phyloP scores from a whole-genome alignment of 2,888 invertebrate species.

The Germaria angustata region DNA sequence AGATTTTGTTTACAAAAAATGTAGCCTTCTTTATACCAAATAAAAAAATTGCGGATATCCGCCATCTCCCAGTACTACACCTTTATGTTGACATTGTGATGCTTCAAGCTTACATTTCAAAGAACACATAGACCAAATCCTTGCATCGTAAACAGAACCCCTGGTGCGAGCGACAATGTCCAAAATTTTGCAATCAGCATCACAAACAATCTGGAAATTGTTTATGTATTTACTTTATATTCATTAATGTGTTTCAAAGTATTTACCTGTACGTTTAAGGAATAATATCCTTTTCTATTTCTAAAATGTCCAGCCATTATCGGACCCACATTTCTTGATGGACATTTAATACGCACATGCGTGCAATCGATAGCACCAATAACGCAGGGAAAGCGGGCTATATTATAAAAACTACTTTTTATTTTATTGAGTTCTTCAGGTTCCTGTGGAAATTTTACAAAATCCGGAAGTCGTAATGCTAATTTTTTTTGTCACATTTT shows the following conservation, averaged over 20 bases:
- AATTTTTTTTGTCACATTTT: conserved; percentile 19
- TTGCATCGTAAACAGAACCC: conserved; percentile 29
- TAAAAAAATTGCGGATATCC: conserved; percentile 32
- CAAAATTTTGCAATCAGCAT: conserved; percentile 21
- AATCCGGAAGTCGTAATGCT: conserved; percentile 7
- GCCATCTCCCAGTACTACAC: conserved; percentile 39
- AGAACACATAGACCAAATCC: conserved; percentile 7
- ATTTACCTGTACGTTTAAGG: conserved; percentile 11
- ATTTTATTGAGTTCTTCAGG: conserved; percentile 7
- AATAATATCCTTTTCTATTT: conserved; percentile 10
- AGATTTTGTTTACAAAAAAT: too few species aligned
- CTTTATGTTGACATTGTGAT: conserved; percentile 28
- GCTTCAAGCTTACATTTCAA: conserved; percentile 26
- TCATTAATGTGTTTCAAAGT: neutral
- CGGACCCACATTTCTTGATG: conserved; percentile 15
- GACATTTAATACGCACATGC: conserved; percentile 19
- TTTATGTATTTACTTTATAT: neutral
- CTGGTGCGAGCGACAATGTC: conserved; percentile 21
- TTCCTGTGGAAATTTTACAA: conserved; percentile 17
- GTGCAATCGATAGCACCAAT: conserved; percentile 15
- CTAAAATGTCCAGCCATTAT: conserved; percentile 25
- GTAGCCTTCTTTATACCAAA: conserved; percentile 16
- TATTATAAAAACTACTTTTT: conserved; percentile 4
- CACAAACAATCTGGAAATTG: conserved; percentile 11
- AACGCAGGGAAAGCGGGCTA: conserved; percentile 18